Base-by-base conservation (phyloP, 2,888 invertebrate genomes). In the Thalpophila matura region DNA sequence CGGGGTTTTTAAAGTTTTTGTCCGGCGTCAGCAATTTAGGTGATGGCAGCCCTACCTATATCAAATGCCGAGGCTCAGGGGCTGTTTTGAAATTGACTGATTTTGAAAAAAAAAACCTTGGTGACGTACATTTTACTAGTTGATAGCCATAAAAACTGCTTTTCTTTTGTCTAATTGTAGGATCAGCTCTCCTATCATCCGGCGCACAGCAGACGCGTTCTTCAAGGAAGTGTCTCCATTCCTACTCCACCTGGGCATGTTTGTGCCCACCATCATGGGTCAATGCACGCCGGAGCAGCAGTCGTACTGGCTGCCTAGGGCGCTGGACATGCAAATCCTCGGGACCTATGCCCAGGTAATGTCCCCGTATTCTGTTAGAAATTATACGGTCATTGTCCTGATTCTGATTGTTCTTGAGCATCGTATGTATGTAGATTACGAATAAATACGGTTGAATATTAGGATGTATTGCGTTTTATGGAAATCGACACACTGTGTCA, bases 301-400 rank as follows among this genome's bases (percentile, higher is more conserved):
- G 87, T 96, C 96, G 1, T 95, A 97, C 80, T 99, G 99, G 99
- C 94, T 99, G 38, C 95, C 97, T 0, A 96, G 96, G 74, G 98
- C 98, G 0, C 96, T 98, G 95, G 96, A 96, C 61, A 96, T 97
- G 87, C 96, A 97, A 81, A 97, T 99, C 54, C 96, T 99, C 75
- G 99, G 99, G 66, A 98, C 99, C 5, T 99, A 99, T 91, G 99
- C 98, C 20, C 99, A 97, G 96, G 97, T 97, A 45, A 54, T 60
- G 3, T 16, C 3, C 22, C n/a, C 1, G 14, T n/a, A 31, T 55
- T 29, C 3, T 12, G 1, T 29, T 14, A 12, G 9, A n/a, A 5
- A 4, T 20, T 31, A 51, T 24, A 1, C 33, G 16, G 24, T 24
- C 31, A 26, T 26, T 53, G 37, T 10, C 4, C 37, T 51, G 0